Percentiles rank a stretch among this genome's conserved stretches.
These are phyloP conservation scores for Rhopalosiphum padi DNA, from an alignment of 1,140 invertebrate species.

Conservation along the genomic window DNA sequence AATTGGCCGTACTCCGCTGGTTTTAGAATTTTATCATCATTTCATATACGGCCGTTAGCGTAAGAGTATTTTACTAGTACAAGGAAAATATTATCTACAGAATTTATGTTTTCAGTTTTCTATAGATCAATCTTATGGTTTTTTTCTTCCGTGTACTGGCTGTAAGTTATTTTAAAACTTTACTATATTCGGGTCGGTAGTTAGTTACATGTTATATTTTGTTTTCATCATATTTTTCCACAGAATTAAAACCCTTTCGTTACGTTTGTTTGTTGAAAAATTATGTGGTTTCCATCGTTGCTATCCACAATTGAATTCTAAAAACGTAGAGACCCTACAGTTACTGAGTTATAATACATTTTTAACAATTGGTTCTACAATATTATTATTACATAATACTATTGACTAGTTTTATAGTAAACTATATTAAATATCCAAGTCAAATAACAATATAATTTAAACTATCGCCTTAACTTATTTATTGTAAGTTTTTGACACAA, in stretches of 20 bases:
- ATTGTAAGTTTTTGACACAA: background rate
- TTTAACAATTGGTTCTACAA: background rate
- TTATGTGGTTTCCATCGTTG: background rate
- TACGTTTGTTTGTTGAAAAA: background rate
- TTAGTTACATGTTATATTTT: background rate
- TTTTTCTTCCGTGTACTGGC: background rate
- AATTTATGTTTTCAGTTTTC: background rate
- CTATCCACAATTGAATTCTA: background rate
- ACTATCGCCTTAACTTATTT: background rate
- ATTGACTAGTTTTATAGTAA: too few species aligned
- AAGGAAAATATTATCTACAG: background rate
- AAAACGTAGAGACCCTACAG: background rate
- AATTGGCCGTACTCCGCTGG: background rate
- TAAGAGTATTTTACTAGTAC: background rate
- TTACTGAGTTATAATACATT: background rate
- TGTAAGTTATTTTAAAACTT: background rate
- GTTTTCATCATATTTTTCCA: background rate
- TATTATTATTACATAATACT: background rate
- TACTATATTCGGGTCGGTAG: background rate
- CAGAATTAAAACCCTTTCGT: background rate
- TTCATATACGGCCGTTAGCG: background rate
- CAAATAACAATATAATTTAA: background rate
- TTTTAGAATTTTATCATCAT: background rate
- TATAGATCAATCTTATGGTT: background rate
- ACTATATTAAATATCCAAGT: background rate